Base-by-base conservation (phyloP, 2,113 vertebrate genomes). In the Planiliza haematocheilus region DNA sequence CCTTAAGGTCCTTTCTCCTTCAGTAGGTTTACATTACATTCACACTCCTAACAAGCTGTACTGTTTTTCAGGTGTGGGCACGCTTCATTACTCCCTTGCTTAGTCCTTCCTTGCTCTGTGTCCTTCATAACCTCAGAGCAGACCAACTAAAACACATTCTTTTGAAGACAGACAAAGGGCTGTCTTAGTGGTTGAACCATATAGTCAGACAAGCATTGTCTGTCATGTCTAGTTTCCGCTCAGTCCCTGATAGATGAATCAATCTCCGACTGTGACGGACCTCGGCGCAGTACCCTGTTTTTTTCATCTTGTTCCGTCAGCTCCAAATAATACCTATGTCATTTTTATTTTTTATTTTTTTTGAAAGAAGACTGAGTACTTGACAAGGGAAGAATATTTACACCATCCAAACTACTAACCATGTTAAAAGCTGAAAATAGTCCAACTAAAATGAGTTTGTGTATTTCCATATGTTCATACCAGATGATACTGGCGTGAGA, bases 181-280 rank as follows among this genome's bases (percentile, higher is more conserved):
- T 21, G 9, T 52, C 11, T 48, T 41, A 42, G 63, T 12, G 41
- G 24, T 20, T 34, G 52, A 55, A 65, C 36, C 20, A 34, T 52
- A 43, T 20, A 41, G 21, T 21, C 37, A 50, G 60, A 41, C 46
- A 62, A 46, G 21, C 67, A 37, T 71, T 42, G 65, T 59, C 52
- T 49, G 71, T 45, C 56, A 14, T 30, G 14, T 66, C 41, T 72
- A 55, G 41, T 64, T 77, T 84, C 51, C 62, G 48, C 34, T 53
- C 38, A 37, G 8, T 59, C 2, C 11, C 45, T 48, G 64, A 50
- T 42, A 67, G 16, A 39, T 46, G 34, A 68, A 39, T 65, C 39
- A 68, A 39, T 65, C 39, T n/a, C 38, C 55, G 21, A 43, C 30
- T 69, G 48, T 64, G 46, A 56, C 55, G 52, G 58, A 52, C 14